Evolutionary conservation across 53 echinoderm and acorn worm species (phyloP).

Genomic region (Crossaster papposus): DNA sequence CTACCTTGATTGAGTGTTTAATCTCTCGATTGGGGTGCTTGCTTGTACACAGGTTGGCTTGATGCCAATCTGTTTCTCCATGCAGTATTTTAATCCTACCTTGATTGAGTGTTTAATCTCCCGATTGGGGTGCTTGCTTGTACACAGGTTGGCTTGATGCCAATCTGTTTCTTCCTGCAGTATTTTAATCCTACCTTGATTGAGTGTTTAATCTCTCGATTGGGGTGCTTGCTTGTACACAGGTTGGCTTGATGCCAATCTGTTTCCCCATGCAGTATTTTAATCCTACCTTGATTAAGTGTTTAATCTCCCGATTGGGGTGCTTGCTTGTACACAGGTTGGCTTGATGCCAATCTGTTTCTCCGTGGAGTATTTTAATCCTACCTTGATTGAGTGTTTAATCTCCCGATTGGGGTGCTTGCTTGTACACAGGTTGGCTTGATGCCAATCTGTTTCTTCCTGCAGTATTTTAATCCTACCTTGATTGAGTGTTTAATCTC

Average conservation of each 20-base stretch:
- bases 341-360: slow-evolving; percentile 85
- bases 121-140: slow-evolving; percentile 77
- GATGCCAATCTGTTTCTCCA: slow-evolving; percentile 88
- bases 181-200: too few relatives aligned
- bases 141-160: slow-evolving; percentile 84
- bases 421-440: slow-evolving; percentile 76
- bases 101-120: slow-evolving; percentile 86
- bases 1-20: slow-evolving; percentile 82
- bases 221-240: slow-evolving; percentile 84
- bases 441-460: slow-evolving; percentile 88
- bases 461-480: slow-evolving; percentile 79
- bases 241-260: slow-evolving; percentile 84
- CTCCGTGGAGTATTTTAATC: slow-evolving; percentile 78
- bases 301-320: slow-evolving; percentile 82
- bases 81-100: slow-evolving; percentile 79
- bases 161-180: slow-evolving; percentile 79
- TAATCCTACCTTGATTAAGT: too few relatives aligned
- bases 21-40: slow-evolving; percentile 82
- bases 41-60: slow-evolving; percentile 76
- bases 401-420: slow-evolving; percentile 82
- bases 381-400: slow-evolving; percentile 82
- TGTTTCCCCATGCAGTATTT: slow-evolving; percentile 73
- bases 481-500: slow-evolving; percentile 86
- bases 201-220: slow-evolving; percentile 84
- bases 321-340: slow-evolving; percentile 85